Evolutionary conservation across 2,113 vertebrate species (phyloP).

Genomic region (Heterotilapia buettikoferi): DNA sequence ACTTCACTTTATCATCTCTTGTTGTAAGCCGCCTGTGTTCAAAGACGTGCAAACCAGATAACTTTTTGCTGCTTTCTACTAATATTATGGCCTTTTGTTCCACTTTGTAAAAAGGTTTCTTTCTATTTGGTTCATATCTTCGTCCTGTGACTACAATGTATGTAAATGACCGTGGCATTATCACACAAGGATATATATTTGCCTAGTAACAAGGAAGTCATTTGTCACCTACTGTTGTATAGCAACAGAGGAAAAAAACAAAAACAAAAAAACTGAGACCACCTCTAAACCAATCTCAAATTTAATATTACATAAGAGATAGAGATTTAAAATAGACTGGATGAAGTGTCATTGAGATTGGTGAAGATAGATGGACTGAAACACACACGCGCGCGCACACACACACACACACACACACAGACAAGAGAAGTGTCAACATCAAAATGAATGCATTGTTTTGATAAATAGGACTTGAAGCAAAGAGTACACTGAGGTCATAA

Average conservation of each 20-base stretch:
- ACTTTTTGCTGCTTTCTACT: not conserved
- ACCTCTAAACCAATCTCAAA: not conserved
- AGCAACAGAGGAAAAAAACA: not conserved
- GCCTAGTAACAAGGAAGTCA: not conserved
- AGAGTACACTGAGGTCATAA: not conserved
- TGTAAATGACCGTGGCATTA: not conserved
- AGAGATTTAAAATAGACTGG: not conserved
- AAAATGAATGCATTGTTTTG: not conserved
- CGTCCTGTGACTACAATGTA: not conserved
- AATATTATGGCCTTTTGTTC: not conserved
- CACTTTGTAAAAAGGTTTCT: not conserved
- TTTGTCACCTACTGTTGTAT: not conserved
- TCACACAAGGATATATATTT: not conserved
- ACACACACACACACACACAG: fast-evolving
- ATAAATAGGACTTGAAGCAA: not conserved
- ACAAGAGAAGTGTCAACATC: not conserved
- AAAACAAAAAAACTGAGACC: not conserved
- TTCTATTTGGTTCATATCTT: not conserved
- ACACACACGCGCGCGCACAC: not conserved
- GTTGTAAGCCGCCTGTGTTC: not conserved
- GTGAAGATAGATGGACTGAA: not conserved
- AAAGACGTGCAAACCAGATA: not conserved
- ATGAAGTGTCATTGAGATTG: not conserved
- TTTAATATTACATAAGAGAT: not conserved
- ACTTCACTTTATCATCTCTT: not conserved